A percentile compares a stretch with the other conserved stretches of the same genome.
These are phyloP conservation scores for Melanotaenia maccullochi DNA, from an alignment of 2,797 vertebrate genomes.

Conservation along the genomic window DNA sequence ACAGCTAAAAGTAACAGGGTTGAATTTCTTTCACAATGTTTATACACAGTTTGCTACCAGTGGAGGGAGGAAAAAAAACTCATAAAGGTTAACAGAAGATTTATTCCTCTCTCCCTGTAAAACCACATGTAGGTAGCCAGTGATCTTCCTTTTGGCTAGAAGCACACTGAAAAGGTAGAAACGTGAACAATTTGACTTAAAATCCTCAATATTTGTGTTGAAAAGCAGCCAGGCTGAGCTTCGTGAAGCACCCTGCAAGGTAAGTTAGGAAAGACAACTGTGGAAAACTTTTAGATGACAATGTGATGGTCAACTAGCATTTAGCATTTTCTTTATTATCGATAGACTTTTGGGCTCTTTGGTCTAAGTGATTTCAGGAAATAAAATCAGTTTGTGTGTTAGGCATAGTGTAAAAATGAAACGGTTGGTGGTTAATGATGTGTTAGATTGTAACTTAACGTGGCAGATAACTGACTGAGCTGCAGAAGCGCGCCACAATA, in stretches of 20 bases:
- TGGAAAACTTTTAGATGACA: too few species aligned
- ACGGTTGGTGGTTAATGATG: background rate
- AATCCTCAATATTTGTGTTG: background rate
- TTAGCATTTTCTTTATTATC: background rate
- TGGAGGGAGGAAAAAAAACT: background rate
- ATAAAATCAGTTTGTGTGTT: too few species aligned
- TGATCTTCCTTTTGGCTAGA: background rate
- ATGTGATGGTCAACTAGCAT: background rate
- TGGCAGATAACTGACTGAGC: background rate
- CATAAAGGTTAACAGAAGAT: background rate
- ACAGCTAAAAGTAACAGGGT: background rate
- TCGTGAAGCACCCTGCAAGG: background rate
- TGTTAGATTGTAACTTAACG: background rate
- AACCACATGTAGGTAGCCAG: background rate
- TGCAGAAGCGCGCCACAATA: background rate
- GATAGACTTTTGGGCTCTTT: too few species aligned
- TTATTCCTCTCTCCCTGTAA: background rate
- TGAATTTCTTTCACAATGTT: constrained; percentile 37
- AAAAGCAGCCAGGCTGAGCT: background rate
- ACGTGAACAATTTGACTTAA: background rate
- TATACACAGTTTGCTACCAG: constrained; percentile 4
- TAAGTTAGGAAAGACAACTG: constrained; percentile 4
- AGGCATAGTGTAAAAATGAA: too few species aligned
- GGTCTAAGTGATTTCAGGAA: too few species aligned
- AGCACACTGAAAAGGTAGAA: background rate